Conservation (phyloP, 2,888 invertebrate genomes). For the Gortyna flavago region DNA sequence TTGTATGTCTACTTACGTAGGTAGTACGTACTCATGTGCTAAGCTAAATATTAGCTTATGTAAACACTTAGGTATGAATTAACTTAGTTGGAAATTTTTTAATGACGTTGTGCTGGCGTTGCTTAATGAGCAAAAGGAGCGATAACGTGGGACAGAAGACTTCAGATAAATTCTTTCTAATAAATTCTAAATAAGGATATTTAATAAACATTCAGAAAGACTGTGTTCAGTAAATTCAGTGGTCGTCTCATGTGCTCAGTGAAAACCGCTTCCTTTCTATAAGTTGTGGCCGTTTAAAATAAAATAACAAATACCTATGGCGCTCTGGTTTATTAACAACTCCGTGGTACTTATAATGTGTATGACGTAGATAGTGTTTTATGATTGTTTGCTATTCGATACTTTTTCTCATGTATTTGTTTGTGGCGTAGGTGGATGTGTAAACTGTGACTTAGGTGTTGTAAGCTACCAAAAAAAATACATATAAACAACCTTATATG, state of each 20-base stretch:
- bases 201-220: not conserved
- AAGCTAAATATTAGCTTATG: slow-evolving; percentile 51
- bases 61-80: slow-evolving; percentile 31
- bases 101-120: not conserved
- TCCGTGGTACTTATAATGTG: not conserved
- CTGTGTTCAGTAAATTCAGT: not conserved
- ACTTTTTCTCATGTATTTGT: slow-evolving; percentile 11
- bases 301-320: not conserved
- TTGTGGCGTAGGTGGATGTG: not conserved
- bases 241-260: not conserved
- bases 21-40: slow-evolving; percentile 16
- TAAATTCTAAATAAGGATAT: not conserved
- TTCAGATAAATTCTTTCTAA: not conserved
- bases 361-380: slow-evolving; percentile 18
- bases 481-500: no score
- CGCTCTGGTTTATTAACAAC: slow-evolving; percentile 12
- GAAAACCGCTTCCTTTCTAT: not conserved
- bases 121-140: not conserved
- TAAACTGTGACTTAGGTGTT: not conserved
- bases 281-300: not conserved
- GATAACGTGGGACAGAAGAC: not conserved
- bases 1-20: slow-evolving; percentile 29
- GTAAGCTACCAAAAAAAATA: not conserved
- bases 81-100: slow-evolving; percentile 3
- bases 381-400: slow-evolving; percentile 24